Base-by-base conservation (phyloP, 2,113 vertebrate species). In the Pitta sordida region DNA sequence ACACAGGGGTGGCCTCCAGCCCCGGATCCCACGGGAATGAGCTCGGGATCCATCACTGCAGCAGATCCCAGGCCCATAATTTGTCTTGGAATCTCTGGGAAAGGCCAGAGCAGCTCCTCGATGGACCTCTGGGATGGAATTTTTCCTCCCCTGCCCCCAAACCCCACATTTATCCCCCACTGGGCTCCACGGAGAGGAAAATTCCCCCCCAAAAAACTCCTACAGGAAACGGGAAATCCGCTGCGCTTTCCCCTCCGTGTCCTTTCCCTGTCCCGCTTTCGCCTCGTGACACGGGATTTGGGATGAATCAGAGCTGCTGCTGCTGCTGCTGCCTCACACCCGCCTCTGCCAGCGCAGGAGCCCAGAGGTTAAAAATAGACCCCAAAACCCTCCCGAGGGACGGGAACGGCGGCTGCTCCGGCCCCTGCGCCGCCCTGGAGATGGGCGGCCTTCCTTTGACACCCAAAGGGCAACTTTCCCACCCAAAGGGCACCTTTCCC, bases 41-140 rank as follows among this genome's bases (percentile, higher is more conserved):
- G 55, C 2, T 1, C 36, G 39, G 79, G 39, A 78, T 8, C 16
- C 73, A 2, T 3, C 10, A 0, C 20, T 9, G 79, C 75, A 15
- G 62, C 0, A 0, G 12, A 17, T 3, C 4, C 2, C 26, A 65
- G 68, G 67, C 48, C 14, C 9, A 0, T 1, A 41, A 17, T 51
- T 65, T 82, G 23, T 7, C 3, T 0, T 0, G 41, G 53, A 22
- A 20, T 46, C 21, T 60, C 59, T 20, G 44, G 83, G 53, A 62
- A 36, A 58, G 52, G 15, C 15, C 56, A 49, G 69, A 65, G 34
- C 62, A 70, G 9, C 60, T 76, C 71, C 37, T 53, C 37, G 44
- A 44, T 19, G 44, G 44, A 46, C 19, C 44, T 46, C 21, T 46
- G 44, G 44, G 43, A 44, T 44, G 43, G 43, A 18, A 30, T 18